These are phyloP conservation scores for Fragum fragum DNA, from an alignment of 2,888 invertebrate species.

Conservation along the genomic window DNA sequence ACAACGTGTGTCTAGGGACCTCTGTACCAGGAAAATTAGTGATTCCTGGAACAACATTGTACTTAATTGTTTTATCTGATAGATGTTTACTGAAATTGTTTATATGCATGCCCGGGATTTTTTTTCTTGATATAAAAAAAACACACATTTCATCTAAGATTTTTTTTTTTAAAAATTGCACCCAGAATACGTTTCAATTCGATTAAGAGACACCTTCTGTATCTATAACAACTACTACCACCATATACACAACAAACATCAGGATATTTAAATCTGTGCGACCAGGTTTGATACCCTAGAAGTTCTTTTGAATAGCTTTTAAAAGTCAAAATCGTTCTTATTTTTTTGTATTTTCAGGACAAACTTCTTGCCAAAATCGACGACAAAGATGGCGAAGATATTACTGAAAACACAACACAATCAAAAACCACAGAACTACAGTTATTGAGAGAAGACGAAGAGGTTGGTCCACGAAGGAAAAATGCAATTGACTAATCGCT, in stretches of 20 bases:
- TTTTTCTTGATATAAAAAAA: no score
- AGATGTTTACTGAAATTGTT: neutral
- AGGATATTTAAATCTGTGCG: no score
- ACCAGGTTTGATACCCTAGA: no score
- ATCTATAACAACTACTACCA: no score
- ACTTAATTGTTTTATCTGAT: constrained; percentile 6
- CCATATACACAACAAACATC: no score
- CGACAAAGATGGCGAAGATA: constrained; percentile 69
- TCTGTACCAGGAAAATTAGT: neutral
- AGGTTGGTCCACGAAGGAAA: constrained; percentile 59
- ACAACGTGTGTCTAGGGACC: neutral
- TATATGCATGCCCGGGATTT: neutral
- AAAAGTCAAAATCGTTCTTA: no score
- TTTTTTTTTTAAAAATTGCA: no score
- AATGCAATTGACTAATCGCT: no score
- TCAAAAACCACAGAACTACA: constrained; percentile 6
- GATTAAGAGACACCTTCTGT: no score
- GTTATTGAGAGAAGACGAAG: constrained; percentile 56
- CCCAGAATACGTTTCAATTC: no score
- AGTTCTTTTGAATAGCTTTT: no score
- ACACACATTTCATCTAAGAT: no score
- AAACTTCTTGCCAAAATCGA: constrained; percentile 76
- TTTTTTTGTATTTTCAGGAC: constrained; percentile 74
- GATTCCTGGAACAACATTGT: neutral
- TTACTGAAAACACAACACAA: neutral